Evolutionary conservation across 2,888 invertebrate species (phyloP), one percentile per base, ranked within the genome.

Genomic region (Stenodema calcarata): DNA sequence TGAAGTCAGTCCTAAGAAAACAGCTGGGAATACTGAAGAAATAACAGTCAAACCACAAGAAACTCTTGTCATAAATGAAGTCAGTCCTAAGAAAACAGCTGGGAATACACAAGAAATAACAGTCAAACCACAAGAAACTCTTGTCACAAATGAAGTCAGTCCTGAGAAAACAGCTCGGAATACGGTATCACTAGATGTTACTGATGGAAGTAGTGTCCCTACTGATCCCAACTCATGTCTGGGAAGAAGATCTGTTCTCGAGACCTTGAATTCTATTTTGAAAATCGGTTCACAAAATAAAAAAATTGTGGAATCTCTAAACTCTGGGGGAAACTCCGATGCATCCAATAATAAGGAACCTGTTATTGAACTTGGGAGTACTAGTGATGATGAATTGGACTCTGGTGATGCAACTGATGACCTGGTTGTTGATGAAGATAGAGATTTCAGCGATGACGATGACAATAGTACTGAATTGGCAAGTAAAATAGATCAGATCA

Each of bases 401-500:
- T 73, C 41, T 11, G 73, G 73, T 9, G 78, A 78, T 47, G 18
- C 78, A 12, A 16, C 44, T 44, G 78, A 78, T 18, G 78, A 23
- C 42, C 12, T 80, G 35, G 80, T 80, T 54, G 47, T 78, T 18
- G 78, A 78, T 47, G 44, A 78, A 78, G 44, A 78, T 27, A 1
- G 41, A 18, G 44, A 50, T 41, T 82, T 82, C 70, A 82, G 69
- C 35, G 82, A 82, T 41, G 70, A 82, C 28, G 82, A 82, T 14
- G 42, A 27, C 16, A 41, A 70, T 14, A 62, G 44, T 69, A 27
- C 27, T 30, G 69, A 62, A 4, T 42, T 82, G 69, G 70, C 82
- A 7, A 35, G 11, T 42, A 7, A 27, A 23, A 82, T 82, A n/a
- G 27, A 23, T 18, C 30, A 82, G 23, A 82, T 82, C n/a, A 82